A percentile compares a stretch with the other conserved stretches of the same genome.
Conservation (phyloP, 2,888 invertebrate genomes). For the Crossocerus cetratus region DNA sequence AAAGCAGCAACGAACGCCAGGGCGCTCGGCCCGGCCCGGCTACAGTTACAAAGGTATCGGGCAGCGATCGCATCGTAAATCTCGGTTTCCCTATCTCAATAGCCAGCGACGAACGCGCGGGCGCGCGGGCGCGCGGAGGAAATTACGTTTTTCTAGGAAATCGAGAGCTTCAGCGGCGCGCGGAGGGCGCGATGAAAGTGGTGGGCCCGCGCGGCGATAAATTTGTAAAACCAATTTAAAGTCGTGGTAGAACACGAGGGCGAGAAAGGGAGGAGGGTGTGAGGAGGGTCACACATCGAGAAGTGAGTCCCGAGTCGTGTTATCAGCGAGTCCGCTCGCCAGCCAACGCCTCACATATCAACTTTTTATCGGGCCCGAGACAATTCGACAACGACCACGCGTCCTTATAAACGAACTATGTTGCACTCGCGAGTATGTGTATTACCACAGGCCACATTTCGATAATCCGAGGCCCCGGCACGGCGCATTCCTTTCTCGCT, state of each 20-base stretch:
- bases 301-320: conserved; percentile 34
- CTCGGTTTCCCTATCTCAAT: conserved; percentile 46
- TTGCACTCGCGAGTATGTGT: conserved; percentile 7
- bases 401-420: conserved; percentile 48
- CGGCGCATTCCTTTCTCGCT: too few species aligned
- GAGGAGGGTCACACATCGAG: neutral
- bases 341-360: conserved; percentile 51
- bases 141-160: conserved; percentile 57
- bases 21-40: neutral
- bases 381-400: conserved; percentile 60
- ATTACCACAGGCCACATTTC: conserved; percentile 32
- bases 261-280: neutral
- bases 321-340: conserved; percentile 38
- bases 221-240: conserved; percentile 64
- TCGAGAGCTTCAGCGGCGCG: conserved; percentile 26
- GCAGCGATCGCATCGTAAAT: conserved; percentile 59
- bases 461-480: too few species aligned
- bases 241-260: conserved; percentile 41
- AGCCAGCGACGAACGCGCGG: conserved; percentile 9
- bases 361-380: conserved; percentile 57
- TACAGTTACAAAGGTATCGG: conserved; percentile 41
- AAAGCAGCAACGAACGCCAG: conserved; percentile 19
- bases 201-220: conserved; percentile 50
- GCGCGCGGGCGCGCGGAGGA: conserved; percentile 12
- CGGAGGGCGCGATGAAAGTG: conserved; percentile 1